These are phyloP conservation scores for Diploptera punctata DNA, from an alignment of 2,888 invertebrate genomes.

Conservation along the genomic window DNA sequence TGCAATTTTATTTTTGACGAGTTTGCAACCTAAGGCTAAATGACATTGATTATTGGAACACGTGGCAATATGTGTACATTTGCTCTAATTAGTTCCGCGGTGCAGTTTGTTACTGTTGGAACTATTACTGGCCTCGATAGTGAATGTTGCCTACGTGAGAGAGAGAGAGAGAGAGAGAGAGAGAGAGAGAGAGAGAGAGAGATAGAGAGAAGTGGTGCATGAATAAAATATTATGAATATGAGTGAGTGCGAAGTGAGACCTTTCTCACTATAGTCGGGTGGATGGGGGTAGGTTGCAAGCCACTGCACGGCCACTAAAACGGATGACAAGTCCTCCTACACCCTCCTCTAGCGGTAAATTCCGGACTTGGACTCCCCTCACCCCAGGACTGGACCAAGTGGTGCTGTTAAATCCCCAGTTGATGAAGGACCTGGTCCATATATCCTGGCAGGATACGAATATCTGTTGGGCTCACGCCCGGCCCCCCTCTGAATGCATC, in stretches of 20 bases:
- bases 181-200: too few relatives aligned
- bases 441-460: constrained; percentile 35
- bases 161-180: constrained; percentile 8
- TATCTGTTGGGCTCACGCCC: constrained; percentile 26
- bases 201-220: too few relatives aligned
- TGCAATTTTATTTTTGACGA: too few relatives aligned
- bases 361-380: constrained; percentile 25
- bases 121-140: too few relatives aligned
- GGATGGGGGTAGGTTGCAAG: constrained; percentile 16
- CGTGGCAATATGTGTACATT: too few relatives aligned
- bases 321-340: constrained; percentile 37
- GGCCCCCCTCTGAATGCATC: constrained; percentile 24
- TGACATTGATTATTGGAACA: too few relatives aligned
- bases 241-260: constrained; percentile 1
- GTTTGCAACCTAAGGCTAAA: too few relatives aligned
- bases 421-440: constrained; percentile 39
- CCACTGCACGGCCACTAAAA: constrained; percentile 22
- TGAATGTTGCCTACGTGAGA: not conserved
- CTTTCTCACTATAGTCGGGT: constrained; percentile 25
- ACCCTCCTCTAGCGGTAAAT: constrained; percentile 32
- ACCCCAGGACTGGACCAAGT: not conserved
- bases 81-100: too few relatives aligned
- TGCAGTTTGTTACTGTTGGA: too few relatives aligned
- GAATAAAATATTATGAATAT: constrained; percentile 1
- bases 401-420: constrained; percentile 37